Conservation (phyloP, 1,140 invertebrate species). For the Apis dorsata region DNA sequence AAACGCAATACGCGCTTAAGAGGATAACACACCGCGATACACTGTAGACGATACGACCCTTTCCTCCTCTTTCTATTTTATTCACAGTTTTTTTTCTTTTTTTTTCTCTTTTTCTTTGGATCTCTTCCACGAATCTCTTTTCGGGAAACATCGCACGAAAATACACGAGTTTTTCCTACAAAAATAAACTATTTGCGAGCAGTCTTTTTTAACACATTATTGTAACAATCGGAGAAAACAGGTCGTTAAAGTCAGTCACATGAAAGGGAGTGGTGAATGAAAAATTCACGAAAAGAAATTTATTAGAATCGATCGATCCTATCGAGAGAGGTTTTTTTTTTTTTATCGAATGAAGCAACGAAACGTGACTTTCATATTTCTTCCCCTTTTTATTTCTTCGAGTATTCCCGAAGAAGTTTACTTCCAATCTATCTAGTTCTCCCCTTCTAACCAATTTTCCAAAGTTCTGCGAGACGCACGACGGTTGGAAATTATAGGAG, state of each 20-base stretch:
- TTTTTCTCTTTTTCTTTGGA: not conserved
- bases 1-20: slow-evolving; percentile 6
- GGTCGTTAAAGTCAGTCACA: slow-evolving; percentile 3
- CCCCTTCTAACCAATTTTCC: not conserved
- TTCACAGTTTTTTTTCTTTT: too few relatives aligned
- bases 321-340: not conserved
- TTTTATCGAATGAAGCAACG: not conserved
- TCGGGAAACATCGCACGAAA: not conserved
- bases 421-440: not conserved
- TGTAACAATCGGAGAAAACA: not conserved
- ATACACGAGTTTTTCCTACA: slow-evolving; percentile 26
- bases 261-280: not conserved
- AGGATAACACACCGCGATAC: not conserved
- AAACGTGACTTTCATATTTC: not conserved
- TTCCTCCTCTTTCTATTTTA: not conserved
- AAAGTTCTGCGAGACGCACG: not conserved
- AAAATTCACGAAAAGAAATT: not conserved
- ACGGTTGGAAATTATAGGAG: slow-evolving; percentile 18
- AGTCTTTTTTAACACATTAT: not conserved
- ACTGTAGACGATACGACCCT: not conserved
- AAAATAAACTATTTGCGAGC: slow-evolving; percentile 19
- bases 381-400: not conserved
- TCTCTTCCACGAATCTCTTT: not conserved
- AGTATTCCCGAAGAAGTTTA: not conserved
- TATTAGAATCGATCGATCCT: not conserved